phyloP scores from a whole-genome alignment of 2,113 vertebrate genomes.

The Crotalus horridus region DNA sequence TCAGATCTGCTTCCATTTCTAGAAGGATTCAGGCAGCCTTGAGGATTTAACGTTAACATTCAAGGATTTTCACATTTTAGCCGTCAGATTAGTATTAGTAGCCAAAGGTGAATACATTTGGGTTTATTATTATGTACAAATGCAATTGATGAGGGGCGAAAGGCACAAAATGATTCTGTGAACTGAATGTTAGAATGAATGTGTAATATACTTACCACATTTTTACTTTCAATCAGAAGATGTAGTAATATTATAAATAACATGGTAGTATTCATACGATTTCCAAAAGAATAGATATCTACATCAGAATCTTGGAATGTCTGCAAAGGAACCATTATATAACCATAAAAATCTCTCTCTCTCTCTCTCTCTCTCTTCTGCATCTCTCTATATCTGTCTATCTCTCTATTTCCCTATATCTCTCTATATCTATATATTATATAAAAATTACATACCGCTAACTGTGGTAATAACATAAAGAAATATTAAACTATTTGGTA shows the following conservation, averaged over 20 bases:
- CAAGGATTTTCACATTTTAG: not conserved
- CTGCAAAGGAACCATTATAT: slow-evolving; percentile 62
- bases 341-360: no score
- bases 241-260: slow-evolving; percentile 87
- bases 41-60: no score
- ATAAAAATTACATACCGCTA: fast-evolving
- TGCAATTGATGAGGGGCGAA: not conserved
- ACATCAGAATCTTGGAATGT: slow-evolving; percentile 78
- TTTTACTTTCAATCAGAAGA: slow-evolving; percentile 87
- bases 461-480: not conserved
- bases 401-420: no score
- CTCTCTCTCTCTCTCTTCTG: no score
- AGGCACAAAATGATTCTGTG: not conserved
- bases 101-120: not conserved
- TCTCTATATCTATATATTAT: not conserved
- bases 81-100: not conserved
- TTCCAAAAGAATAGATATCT: slow-evolving; percentile 84
- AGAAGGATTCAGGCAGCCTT: no score
- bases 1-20: not conserved
- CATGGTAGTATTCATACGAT: slow-evolving; percentile 84
- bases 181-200: not conserved
- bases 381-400: no score
- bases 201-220: slow-evolving; percentile 78
- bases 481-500: not conserved
- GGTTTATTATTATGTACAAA: not conserved